phyloP scores from a whole-genome alignment of 2,797 vertebrate species.

The Malacoraja senta region DNA sequence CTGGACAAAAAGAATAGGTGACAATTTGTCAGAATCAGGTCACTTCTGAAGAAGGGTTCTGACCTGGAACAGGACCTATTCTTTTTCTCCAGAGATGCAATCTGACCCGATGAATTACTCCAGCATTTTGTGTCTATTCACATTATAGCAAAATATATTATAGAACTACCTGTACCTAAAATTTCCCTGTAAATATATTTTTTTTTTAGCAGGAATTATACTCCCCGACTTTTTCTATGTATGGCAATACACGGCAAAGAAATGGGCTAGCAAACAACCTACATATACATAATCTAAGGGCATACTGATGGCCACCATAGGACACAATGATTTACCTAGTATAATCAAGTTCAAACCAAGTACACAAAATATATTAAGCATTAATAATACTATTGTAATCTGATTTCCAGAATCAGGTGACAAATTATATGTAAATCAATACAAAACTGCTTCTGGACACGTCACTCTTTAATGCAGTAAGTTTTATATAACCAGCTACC shows the following conservation, averaged over 20 bases:
- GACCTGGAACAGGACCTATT: no score
- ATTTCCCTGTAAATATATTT: not conserved
- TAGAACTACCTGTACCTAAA: not conserved
- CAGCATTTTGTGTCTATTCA: no score
- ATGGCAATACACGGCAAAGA: not conserved
- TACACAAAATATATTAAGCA: not conserved
- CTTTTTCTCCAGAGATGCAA: no score
- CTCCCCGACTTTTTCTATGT: not conserved
- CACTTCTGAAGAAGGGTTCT: no score
- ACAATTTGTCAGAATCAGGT: no score
- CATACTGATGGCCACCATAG: not conserved
- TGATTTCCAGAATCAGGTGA: not conserved
- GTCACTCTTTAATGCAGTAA: not conserved
- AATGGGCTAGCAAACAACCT: not conserved
- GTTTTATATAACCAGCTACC: not conserved
- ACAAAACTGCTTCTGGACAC: not conserved
- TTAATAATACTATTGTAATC: not conserved
- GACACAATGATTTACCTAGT: not conserved
- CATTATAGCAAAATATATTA: no score
- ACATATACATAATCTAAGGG: no score
- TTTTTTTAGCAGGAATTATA: slow-evolving; percentile 18
- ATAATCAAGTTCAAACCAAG: not conserved
- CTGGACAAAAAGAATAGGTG: no score
- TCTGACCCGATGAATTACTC: no score
- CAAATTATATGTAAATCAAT: no score